phyloP scores from a whole-genome alignment of 2,797 vertebrate genomes.

The Karalla daura region DNA sequence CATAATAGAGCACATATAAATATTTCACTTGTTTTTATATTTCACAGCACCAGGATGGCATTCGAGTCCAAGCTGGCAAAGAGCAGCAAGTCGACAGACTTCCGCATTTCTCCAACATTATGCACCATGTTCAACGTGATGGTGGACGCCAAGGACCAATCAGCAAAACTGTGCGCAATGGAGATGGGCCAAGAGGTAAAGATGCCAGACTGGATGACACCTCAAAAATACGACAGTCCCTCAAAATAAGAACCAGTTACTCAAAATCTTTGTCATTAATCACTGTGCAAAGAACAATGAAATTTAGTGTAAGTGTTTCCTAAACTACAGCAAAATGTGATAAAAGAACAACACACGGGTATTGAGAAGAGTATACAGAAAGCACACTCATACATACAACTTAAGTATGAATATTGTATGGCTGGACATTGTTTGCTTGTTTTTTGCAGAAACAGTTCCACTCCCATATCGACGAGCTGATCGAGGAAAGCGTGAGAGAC shows the following conservation, averaged over 20 bases:
- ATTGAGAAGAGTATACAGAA: too few relatives aligned
- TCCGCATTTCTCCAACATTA: conserved; percentile 98
- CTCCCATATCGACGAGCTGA: conserved; percentile 97
- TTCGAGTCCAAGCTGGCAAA: conserved; percentile 99
- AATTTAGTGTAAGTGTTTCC: too few relatives aligned
- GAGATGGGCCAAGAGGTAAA: conserved; percentile 99
- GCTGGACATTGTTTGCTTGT: too few relatives aligned
- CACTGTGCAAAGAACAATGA: too few relatives aligned
- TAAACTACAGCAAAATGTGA: too few relatives aligned
- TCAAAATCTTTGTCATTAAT: too few relatives aligned
- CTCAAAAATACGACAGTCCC: too few relatives aligned
- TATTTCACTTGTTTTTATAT: conserved; percentile 57
- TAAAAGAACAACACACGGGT: too few relatives aligned
- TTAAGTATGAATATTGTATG: too few relatives aligned
- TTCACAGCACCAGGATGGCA: conserved; percentile 96
- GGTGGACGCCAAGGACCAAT: conserved; percentile 99
- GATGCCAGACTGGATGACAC: not conserved
- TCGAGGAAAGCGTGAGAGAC: conserved; percentile 99
- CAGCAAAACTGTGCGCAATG: conserved; percentile 99
- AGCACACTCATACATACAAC: too few relatives aligned
- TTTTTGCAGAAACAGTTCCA: conserved; percentile 94
- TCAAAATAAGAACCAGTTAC: too few relatives aligned
- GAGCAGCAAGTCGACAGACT: conserved; percentile 99
- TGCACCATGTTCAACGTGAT: conserved; percentile 99
- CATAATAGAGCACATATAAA: not conserved